Evolutionary conservation across 2,113 vertebrate genomes (phyloP).

Genomic region (Larimichthys polyactis): DNA sequence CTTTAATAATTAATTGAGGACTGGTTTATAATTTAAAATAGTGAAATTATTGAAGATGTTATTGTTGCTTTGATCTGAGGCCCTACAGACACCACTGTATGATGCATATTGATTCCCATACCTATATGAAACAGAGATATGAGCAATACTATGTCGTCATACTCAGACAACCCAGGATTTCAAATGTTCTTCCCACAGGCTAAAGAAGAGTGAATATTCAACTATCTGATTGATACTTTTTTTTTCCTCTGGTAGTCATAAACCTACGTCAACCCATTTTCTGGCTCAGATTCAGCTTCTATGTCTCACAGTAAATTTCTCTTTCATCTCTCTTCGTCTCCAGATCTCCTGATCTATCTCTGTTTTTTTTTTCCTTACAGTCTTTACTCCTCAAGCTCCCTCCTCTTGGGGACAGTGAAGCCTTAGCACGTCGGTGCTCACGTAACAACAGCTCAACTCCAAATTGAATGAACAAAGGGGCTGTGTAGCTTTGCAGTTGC

Average conservation of each 20-base stretch:
- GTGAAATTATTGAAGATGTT: not conserved
- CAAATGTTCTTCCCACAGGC: conserved; percentile 4
- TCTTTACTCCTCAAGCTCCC: conserved; percentile 21
- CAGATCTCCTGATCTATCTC: conserved; percentile 17
- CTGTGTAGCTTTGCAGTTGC: conserved; percentile 31
- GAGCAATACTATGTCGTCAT: not conserved
- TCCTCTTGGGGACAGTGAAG: conserved; percentile 24
- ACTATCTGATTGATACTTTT: not conserved
- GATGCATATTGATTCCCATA: not conserved
- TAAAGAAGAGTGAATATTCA: conserved; percentile 5
- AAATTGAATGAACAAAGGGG: conserved; percentile 52
- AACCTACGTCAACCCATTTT: conserved; percentile 2
- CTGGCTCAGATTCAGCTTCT: conserved; percentile 10
- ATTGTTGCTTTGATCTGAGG: not conserved
- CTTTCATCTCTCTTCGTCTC: not conserved
- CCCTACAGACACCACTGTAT: not conserved
- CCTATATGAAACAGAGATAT: not conserved
- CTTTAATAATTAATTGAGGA: not conserved
- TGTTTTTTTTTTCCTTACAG: not conserved
- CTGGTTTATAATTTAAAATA: not conserved
- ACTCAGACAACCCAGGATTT: not conserved
- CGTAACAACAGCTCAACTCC: conserved; percentile 44
- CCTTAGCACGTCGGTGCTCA: conserved; percentile 41
- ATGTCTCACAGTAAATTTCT: conserved; percentile 8
- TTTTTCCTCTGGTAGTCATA: not conserved